Base-by-base conservation (phyloP, 2,888 invertebrate species). In the Timema cristinae region DNA sequence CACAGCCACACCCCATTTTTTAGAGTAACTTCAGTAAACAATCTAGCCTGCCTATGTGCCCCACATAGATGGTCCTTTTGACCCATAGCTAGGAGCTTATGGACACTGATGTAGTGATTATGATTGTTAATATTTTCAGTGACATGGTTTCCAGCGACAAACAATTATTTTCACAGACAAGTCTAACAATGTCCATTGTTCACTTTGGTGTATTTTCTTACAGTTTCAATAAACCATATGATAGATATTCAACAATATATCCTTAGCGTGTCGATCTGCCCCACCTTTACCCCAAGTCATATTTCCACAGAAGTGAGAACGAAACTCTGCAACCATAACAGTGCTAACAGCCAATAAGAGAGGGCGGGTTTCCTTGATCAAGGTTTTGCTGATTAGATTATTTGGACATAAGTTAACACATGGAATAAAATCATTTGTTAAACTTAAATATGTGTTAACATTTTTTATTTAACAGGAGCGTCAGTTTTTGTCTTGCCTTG, bases 71-170 rank as follows among this genome's bases (percentile, higher is more conserved):
- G 32, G 63, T 16, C 63, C 63, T 63, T 63, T 32, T 15, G 63
- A 7, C 63, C 63, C 63, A 63, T 63, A 63, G 16, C 63, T 63
- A 63, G 63, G 63, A 16, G 63, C 63, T 16, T 63, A 63, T 48
- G 63, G 63, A 63, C 63, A 63, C 63, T 15, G 48, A 2, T 63
- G 63, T 63, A 63, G 7, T 63, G 63, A 15, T 63, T 2, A 63
- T 16, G 9, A 16, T 16, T 6, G 16, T 63, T 63, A 63, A 63
- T 63, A 63, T 63, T 63, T 16, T 63, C 16, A 47, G 16, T 63
- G 32, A 2, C 13, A n/a, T 16, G 13, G 32, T 6, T 63, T 63
- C 63, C 2, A 16, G 63, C 7, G 32, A 63, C 13, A 16, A 9
- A 13, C 63, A 16, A 47, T 11, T 10, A 6, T 16, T 63, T 63